Evolutionary conservation across 2,888 invertebrate species (phyloP).

Genomic region (Caenorhabditis sp.): DNA sequence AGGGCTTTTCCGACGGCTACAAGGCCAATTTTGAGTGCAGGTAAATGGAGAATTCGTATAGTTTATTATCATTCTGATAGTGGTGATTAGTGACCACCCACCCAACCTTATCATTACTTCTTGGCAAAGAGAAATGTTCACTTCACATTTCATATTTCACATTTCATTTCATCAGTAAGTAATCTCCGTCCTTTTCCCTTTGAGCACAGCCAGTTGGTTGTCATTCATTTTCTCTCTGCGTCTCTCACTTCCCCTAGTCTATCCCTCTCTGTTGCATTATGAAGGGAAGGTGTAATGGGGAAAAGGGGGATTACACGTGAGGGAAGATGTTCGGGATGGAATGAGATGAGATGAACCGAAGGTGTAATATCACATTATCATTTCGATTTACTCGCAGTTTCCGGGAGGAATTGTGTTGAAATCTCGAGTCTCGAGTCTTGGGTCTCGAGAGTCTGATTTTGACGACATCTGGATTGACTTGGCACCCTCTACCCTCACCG

Average conservation of each 20-base stretch:
- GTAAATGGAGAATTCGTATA: slow-evolving; percentile 28
- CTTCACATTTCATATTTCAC: neutral
- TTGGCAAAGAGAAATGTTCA: neutral
- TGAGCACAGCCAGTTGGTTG: too few relatives aligned
- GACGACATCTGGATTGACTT: neutral
- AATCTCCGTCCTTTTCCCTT: neutral
- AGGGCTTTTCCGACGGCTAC: slow-evolving; percentile 53
- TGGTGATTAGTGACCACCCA: too few relatives aligned
- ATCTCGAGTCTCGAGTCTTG: neutral
- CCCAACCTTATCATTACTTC: neutral
- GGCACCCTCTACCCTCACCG: too few relatives aligned
- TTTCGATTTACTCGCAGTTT: neutral
- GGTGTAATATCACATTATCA: slow-evolving; percentile 33
- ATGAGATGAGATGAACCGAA: too few relatives aligned
- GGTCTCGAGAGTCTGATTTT: neutral
- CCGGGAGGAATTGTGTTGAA: too few relatives aligned
- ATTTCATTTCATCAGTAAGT: neutral
- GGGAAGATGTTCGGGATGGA: too few relatives aligned
- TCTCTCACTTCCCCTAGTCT: neutral
- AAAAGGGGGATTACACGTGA: neutral
- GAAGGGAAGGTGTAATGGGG: neutral
- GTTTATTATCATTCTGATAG: neutral
- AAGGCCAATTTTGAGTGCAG: slow-evolving; percentile 68
- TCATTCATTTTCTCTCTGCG: slow-evolving; percentile 4
- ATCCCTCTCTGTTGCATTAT: slow-evolving; percentile 33